phyloP scores from a whole-genome alignment of 2,888 invertebrate species.

The Unio pictorum region DNA sequence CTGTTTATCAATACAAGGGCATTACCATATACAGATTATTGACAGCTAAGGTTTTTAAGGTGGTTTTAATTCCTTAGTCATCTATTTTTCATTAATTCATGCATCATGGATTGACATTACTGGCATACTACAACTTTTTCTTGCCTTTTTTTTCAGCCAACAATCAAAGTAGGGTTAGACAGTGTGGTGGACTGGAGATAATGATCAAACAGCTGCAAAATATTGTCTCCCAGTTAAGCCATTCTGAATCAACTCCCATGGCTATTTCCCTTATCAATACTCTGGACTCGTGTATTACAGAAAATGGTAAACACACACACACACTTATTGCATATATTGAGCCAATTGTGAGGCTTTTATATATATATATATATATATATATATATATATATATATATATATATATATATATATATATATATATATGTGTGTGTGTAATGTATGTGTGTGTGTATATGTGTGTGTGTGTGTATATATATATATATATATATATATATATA shows the following conservation, averaged over 20 bases:
- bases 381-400: no score
- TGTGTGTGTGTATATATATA: no score
- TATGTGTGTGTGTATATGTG: no score
- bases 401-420: no score
- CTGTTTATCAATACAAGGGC: no score
- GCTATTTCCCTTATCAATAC: slow-evolving; percentile 44
- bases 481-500: no score
- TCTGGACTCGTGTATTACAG: slow-evolving; percentile 57
- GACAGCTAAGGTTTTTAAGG: neutral
- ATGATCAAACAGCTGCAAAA: slow-evolving; percentile 34
- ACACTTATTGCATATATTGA: neutral
- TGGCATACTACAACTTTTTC: neutral
- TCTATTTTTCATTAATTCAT: neutral
- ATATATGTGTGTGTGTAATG: no score
- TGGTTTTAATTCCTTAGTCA: neutral
- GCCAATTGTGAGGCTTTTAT: no score
- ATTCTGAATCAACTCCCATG: slow-evolving; percentile 1
- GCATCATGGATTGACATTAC: neutral
- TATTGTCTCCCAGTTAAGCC: slow-evolving; percentile 18
- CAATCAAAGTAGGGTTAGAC: slow-evolving; percentile 53
- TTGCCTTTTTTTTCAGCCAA: slow-evolving; percentile 25
- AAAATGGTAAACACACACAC: slow-evolving; percentile 45
- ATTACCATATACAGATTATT: neutral
- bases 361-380: no score
- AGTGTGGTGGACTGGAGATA: slow-evolving; percentile 52